Percentiles rank a stretch among this genome's conserved stretches.
phyloP scores from a whole-genome alignment of 2,888 invertebrate genomes.

The Acrocyrtus sp. region DNA sequence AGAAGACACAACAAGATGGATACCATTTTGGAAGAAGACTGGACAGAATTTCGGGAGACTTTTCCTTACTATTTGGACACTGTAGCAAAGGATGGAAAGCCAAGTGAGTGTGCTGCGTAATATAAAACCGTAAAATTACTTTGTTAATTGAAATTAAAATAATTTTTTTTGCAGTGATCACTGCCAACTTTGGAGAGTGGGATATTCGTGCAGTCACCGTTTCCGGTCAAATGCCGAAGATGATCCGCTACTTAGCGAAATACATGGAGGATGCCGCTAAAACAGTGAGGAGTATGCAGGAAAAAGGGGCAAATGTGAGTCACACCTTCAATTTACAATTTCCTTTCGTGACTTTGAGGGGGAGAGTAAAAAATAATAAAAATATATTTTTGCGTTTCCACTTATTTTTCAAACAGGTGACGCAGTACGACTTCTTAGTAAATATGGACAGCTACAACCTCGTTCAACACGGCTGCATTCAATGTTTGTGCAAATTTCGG shows the following conservation, averaged over 20 bases:
- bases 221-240: constrained; percentile 24
- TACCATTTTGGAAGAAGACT: too few relatives aligned
- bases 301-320: constrained; percentile 23
- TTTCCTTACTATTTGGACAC: constrained; percentile 22
- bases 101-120: too few relatives aligned
- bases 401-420: constrained; percentile 13
- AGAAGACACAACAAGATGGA: too few relatives aligned
- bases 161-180: constrained; percentile 15
- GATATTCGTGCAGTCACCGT: constrained; percentile 12
- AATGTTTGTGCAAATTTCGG: too few relatives aligned
- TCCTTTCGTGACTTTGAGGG: too few relatives aligned
- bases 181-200: constrained; percentile 38
- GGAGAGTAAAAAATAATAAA: too few relatives aligned
- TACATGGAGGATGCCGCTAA: constrained; percentile 19
- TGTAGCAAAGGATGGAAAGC: constrained; percentile 19
- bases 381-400: too few relatives aligned
- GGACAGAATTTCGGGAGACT: constrained; percentile 21
- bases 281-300: constrained; percentile 8
- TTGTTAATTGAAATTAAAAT: neutral
- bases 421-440: constrained; percentile 28
- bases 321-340: too few relatives aligned
- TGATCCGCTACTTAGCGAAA: constrained; percentile 15
- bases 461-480: constrained; percentile 30
- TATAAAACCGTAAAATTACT: neutral
- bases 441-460: constrained; percentile 35